Conservation (phyloP, 2,797 vertebrate genomes). For the Astyanax mexicanus region DNA sequence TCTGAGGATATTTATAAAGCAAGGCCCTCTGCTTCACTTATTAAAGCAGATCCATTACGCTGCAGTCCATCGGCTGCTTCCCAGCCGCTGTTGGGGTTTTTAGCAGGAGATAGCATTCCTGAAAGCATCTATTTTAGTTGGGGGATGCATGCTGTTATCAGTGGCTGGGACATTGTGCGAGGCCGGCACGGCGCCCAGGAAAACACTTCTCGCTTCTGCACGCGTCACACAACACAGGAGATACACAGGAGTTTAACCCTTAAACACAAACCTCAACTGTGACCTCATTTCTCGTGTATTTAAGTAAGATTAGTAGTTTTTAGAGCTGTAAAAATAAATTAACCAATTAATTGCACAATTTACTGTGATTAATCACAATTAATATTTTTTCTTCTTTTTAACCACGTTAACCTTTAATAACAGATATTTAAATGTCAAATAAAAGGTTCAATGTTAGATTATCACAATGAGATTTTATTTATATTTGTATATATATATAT, state of each 20-base stretch:
- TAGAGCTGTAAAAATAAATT: too few species aligned
- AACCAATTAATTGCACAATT: too few species aligned
- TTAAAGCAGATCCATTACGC: conserved; percentile 79
- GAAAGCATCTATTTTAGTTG: conserved; percentile 87
- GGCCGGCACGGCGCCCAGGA: conserved; percentile 61
- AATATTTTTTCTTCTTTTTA: too few species aligned
- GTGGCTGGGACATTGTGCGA: conserved; percentile 68
- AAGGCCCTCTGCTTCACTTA: conserved; percentile 74
- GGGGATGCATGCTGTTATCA: conserved; percentile 75
- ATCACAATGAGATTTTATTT: too few species aligned
- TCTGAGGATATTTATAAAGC: conserved; percentile 81
- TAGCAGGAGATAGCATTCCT: conserved; percentile 77
- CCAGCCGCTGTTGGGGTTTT: conserved; percentile 69
- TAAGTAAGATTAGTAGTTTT: too few species aligned
- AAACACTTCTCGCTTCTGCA: conserved; percentile 66
- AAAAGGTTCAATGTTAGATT: too few species aligned
- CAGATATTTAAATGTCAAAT: too few species aligned
- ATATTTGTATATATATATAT: too few species aligned
- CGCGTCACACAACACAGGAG: conserved; percentile 59
- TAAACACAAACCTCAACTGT: neutral
- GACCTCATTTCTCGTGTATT: too few species aligned
- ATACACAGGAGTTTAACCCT: conserved; percentile 57
- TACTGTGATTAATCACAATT: too few species aligned
- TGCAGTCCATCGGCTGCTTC: conserved; percentile 53
- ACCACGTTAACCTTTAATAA: too few species aligned